These are phyloP conservation scores for Phthorimaea operculella DNA, from an alignment of 1,140 invertebrate species.

Conservation along the genomic window DNA sequence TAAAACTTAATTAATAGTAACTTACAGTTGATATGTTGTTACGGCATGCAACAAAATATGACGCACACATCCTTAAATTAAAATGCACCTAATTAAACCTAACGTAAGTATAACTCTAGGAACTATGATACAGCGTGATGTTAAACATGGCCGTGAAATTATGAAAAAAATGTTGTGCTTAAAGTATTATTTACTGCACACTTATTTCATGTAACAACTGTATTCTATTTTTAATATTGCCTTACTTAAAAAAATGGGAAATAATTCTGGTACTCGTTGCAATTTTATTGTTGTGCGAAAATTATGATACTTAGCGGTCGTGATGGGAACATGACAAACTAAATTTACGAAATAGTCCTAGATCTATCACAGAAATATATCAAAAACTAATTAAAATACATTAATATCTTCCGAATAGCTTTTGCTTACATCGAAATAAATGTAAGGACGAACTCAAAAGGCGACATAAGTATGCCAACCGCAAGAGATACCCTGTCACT, in stretches of 20 bases:
- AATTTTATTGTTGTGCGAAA: too few relatives aligned
- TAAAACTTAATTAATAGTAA: conserved; percentile 13
- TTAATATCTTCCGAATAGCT: not conserved
- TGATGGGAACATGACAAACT: conserved; percentile 8
- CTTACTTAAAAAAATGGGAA: too few relatives aligned
- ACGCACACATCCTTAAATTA: conserved; percentile 24
- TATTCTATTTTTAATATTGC: too few relatives aligned
- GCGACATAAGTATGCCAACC: too few relatives aligned
- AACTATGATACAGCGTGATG: conserved; percentile 24
- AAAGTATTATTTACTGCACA: too few relatives aligned
- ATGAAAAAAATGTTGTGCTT: too few relatives aligned
- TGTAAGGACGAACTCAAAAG: not conserved
- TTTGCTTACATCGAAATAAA: not conserved
- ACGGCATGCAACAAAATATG: conserved; percentile 21
- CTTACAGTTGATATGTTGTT: conserved; percentile 8
- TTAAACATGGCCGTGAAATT: not conserved
- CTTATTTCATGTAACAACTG: too few relatives aligned
- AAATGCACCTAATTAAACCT: conserved; percentile 43
- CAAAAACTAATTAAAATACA: conserved; percentile 36
- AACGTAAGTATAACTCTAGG: conserved; percentile 28
- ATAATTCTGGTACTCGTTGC: too few relatives aligned
- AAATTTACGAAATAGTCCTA: conserved; percentile 45
- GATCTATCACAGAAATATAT: conserved; percentile 64
- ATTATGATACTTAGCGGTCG: too few relatives aligned
- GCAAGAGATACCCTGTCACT: too few relatives aligned